Conservation (phyloP, 2,888 invertebrate species). For the Phengaris arion region DNA sequence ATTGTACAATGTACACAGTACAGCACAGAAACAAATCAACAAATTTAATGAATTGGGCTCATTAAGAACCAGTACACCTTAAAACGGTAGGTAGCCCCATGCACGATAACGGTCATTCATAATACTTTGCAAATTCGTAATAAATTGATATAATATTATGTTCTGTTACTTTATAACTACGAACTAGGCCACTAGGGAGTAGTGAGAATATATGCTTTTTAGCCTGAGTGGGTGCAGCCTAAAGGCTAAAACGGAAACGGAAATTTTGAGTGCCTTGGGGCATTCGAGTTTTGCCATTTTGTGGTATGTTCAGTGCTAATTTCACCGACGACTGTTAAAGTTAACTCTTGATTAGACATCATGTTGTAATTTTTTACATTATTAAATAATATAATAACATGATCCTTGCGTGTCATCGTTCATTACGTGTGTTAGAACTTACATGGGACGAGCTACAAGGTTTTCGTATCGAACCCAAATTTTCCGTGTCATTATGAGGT, state of each 20-base stretch:
- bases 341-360: too few relatives aligned
- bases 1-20: too few relatives aligned
- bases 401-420: slow-evolving; percentile 18
- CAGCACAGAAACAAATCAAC: background rate
- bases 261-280: too few relatives aligned
- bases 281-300: too few relatives aligned
- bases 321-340: too few relatives aligned
- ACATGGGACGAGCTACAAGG: slow-evolving; percentile 21
- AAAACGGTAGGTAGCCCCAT: background rate
- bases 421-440: background rate
- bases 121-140: background rate
- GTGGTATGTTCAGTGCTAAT: too few relatives aligned
- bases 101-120: background rate
- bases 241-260: too few relatives aligned
- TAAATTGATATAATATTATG: background rate
- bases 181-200: too few relatives aligned
- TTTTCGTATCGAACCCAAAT: slow-evolving; percentile 13
- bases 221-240: too few relatives aligned
- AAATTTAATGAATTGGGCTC: background rate
- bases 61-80: background rate
- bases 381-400: background rate
- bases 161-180: too few relatives aligned
- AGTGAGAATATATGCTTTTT: too few relatives aligned
- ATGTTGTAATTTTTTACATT: background rate
- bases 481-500: background rate